Percentiles rank a stretch among this genome's conserved stretches.
These are phyloP conservation scores for Siniperca knerii DNA, from an alignment of 2,113 vertebrate species.

Conservation along the genomic window DNA sequence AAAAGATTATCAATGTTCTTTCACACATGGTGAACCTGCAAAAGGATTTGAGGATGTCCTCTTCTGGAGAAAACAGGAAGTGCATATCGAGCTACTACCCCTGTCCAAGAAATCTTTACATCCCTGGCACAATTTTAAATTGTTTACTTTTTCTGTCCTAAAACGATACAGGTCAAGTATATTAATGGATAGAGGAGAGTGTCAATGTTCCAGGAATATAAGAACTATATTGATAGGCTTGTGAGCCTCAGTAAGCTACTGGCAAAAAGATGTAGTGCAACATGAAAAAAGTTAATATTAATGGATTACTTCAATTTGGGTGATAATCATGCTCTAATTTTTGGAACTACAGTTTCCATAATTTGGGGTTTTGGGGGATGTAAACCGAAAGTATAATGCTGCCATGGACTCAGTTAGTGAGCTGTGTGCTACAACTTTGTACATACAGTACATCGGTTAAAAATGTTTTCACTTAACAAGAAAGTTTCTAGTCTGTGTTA, in stretches of 20 bases:
- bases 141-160: neutral
- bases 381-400: neutral
- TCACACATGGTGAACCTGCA: constrained; percentile 9
- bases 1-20: neutral
- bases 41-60: constrained; percentile 40
- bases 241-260: neutral
- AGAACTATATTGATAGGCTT: neutral
- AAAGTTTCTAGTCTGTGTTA: neutral
- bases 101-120: neutral
- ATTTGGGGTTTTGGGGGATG: neutral
- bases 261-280: neutral
- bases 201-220: neutral
- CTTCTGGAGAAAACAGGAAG: constrained; percentile 55
- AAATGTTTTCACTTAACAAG: neutral
- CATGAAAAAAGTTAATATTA: neutral
- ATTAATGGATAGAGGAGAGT: neutral
- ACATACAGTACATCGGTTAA: neutral
- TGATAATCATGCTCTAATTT: too few species aligned
- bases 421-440: neutral
- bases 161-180: neutral
- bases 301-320: neutral
- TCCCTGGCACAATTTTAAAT: neutral
- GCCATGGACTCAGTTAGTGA: neutral
- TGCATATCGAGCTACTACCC: neutral
- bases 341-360: neutral